Evolutionary conservation across 2,797 vertebrate genomes (phyloP), one percentile per base, ranked within the genome.

Genomic region (Channa striata): DNA sequence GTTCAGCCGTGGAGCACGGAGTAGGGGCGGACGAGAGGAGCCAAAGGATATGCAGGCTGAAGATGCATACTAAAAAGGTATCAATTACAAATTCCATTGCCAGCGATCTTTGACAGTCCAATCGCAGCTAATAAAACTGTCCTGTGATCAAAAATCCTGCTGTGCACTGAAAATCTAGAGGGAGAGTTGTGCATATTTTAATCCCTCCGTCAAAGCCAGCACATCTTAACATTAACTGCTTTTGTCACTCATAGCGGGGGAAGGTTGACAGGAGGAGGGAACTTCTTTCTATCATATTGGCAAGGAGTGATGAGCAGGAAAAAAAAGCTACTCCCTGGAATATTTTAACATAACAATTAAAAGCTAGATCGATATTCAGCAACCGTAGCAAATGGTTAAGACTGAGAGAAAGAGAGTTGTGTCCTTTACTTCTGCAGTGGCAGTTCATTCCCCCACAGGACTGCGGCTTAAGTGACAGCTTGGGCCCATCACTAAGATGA

Each of bases 401-500:
- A 71, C 47, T 47, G 19, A 14, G 36, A 61, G 59, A 61, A 68
- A 59, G 65, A 74, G 53, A 68, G 63, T 25, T 78, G 59, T 67
- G 56, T 85, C 62, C 65, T 87, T 76, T 80, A 70, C 63, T 67
- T 57, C 68, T 58, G 70, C 78, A 71, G 69, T 58, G 43, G 79
- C 72, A 72, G 73, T 72, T 66, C 53, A 75, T 85, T 87, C 80
- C 86, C 85, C 89, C 73, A 76, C 72, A 89, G 87, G 89, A 89
- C 83, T 74, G 82, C 63, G 78, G 85, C 82, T 82, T 83, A 74
- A 74, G 77, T 91, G 92, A 93, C 91, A 92, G 91, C 89, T 86
- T 87, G 82, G 83, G 76, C 84, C 82, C 87, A 88, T 93, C 91
- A 87, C 84, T 72, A 91, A 93, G 92, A 94, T 91, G 85, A 92